phyloP scores from a whole-genome alignment of 37 sponge, comb jelly and placozoan species.

The Axinella damicornis region DNA sequence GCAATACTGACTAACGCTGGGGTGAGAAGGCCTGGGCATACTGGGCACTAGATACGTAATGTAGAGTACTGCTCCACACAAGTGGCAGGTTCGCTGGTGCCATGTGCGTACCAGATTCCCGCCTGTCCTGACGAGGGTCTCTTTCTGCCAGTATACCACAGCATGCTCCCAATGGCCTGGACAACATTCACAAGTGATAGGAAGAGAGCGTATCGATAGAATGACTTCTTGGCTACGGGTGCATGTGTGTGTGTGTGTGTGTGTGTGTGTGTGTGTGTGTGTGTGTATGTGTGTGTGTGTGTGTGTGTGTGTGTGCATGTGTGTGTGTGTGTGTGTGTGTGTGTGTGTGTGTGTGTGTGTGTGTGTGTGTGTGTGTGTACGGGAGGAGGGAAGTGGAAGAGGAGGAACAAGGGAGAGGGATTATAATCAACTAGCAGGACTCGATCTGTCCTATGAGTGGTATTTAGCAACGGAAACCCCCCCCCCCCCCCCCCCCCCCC shows the following conservation, averaged over 20 bases:
- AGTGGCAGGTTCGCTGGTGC: no score
- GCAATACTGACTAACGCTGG: no score
- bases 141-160: constrained; percentile 53
- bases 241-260: constrained; percentile 7
- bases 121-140: constrained; percentile 17
- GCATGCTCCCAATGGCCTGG: constrained; percentile 65
- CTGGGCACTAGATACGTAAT: no score
- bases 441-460: no score
- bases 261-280: not conserved
- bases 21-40: no score
- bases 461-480: no score
- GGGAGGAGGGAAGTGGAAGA: no score
- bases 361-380: not conserved
- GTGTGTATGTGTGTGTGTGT: not conserved
- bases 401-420: no score
- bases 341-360: constrained; percentile 21
- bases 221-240: constrained; percentile 74
- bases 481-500: no score
- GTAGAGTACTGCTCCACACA: no score
- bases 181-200: constrained; percentile 55
- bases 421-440: no score
- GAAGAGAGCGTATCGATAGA: constrained; percentile 74
- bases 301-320: constrained; percentile 7
- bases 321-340: constrained; percentile 19
- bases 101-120: constrained; percentile 65